Conservation (phyloP, 1,140 invertebrate species). For the Cherax quadricarinatus region DNA sequence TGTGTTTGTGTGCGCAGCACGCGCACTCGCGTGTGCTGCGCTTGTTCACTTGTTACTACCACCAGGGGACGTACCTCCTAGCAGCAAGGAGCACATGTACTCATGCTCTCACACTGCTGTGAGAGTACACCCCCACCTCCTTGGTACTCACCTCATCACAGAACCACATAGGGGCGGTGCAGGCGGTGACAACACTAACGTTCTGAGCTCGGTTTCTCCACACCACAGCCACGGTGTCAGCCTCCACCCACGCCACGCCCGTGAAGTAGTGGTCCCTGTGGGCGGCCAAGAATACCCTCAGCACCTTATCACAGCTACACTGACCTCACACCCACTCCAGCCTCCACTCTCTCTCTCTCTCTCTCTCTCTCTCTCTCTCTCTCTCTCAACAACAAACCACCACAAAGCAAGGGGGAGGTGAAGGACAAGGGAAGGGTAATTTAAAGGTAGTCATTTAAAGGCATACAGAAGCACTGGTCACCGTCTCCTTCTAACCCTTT, state of each 20-base stretch:
- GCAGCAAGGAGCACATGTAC: no score
- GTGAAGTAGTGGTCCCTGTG: constrained; percentile 94
- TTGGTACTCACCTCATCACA: constrained; percentile 81
- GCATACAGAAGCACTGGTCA: no score
- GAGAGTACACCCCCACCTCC: neutral
- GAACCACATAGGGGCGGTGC: constrained; percentile 79
- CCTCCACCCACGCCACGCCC: constrained; percentile 90
- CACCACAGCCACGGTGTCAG: constrained; percentile 86
- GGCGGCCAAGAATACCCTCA: neutral
- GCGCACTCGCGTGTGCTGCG: no score
- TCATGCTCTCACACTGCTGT: neutral
- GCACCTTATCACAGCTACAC: neutral
- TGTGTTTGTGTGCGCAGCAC: constrained; percentile 1
- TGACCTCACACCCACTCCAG: neutral
- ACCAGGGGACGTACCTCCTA: no score
- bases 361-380: no score
- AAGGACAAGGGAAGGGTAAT: no score
- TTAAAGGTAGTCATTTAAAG: no score
- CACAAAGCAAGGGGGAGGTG: no score
- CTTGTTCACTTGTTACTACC: no score
- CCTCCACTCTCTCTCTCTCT: neutral
- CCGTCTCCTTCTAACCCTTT: no score
- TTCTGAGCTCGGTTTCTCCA: constrained; percentile 95
- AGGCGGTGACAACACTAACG: constrained; percentile 89
- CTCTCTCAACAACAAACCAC: no score